A percentile compares a stretch with the other conserved stretches of the same genome.
These are phyloP conservation scores for Prenolepis imparis DNA, from an alignment of 2,888 invertebrate genomes.

Conservation along the genomic window DNA sequence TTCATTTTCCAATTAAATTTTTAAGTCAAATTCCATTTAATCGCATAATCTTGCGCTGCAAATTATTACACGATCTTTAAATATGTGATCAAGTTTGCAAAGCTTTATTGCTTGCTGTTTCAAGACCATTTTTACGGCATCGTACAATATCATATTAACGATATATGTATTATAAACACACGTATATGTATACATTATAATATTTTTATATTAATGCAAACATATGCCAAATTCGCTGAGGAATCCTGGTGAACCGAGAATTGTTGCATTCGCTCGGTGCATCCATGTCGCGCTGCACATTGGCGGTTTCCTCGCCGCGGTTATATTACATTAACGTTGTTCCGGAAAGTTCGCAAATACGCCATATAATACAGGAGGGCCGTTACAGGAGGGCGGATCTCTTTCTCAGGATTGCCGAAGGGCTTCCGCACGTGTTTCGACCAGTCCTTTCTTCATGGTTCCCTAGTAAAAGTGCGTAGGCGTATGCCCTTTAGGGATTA, in stretches of 20 bases:
- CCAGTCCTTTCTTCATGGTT: conserved; percentile 81
- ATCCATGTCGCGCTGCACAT: neutral
- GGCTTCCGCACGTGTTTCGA: conserved; percentile 73
- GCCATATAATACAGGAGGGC: neutral
- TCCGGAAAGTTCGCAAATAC: conserved; percentile 43
- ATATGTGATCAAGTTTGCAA: too few species aligned
- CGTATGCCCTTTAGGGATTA: conserved; percentile 85
- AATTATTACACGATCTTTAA: neutral
- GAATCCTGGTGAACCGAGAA: neutral
- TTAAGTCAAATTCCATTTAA: neutral
- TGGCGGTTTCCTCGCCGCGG: neutral
- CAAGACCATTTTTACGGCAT: neutral
- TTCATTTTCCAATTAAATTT: neutral
- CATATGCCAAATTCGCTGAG: neutral
- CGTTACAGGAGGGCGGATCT: conserved; percentile 48
- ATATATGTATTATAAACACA: too few species aligned
- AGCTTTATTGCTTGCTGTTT: too few species aligned
- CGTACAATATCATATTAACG: neutral
- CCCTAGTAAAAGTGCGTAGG: conserved; percentile 86
- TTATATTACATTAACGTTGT: conserved; percentile 38
- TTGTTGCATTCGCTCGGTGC: neutral
- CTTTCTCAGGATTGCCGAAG: conserved; percentile 72
- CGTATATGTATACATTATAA: too few species aligned
- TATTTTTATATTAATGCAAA: neutral
- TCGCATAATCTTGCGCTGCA: neutral